Base-by-base conservation (phyloP, 1,140 invertebrate genomes). In the Teleopsis dalmanni region DNA sequence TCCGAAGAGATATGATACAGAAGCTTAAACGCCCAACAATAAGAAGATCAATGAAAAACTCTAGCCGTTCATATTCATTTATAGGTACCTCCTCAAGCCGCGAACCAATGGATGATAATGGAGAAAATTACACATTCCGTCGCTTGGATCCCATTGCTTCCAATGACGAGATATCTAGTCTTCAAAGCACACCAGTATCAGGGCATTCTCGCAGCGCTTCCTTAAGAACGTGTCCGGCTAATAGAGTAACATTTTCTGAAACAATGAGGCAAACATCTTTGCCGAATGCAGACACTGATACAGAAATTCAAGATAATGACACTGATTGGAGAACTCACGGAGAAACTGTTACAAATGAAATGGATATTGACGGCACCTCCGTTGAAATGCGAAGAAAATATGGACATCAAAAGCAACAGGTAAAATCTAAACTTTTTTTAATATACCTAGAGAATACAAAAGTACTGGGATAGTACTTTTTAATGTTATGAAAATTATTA, bases 201-300 rank as follows among this genome's bases (percentile, higher is more conserved):
- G 84, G 84, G 31, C 84, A 84, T 10, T 83, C 79, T 2, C 77
- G 85, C 45, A 84, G 83, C 16, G 81, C 84, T n/a, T 87, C 85
- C 0, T 69, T 88, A 8, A 76, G 82, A 49, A 80, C 81, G 1
- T 53, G 50, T 31, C 49, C 51, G 1, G 21, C 62, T 1, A 59
- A 66, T 4, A 46, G 67, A 0, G 63, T 70, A 0, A 65, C 68
- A 9, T 71, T 71, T 14, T 65, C 67, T 7, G 68, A 69, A 23
- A 52, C 65, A 11, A 69, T 71, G 63, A 52, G 66, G 0, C 83
- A 85, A 74, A 81, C 80, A 1, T 85, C 83, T 3, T 56, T 85
- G 18, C 83, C 83, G 2, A 85, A 81, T 68, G 81, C 81, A 6
- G 79, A 80, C 48, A 83, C 81, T 1, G 83, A 85, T 44, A 65